phyloP scores from a whole-genome alignment of 2,888 invertebrate genomes.

The Latrodectus elegans region DNA sequence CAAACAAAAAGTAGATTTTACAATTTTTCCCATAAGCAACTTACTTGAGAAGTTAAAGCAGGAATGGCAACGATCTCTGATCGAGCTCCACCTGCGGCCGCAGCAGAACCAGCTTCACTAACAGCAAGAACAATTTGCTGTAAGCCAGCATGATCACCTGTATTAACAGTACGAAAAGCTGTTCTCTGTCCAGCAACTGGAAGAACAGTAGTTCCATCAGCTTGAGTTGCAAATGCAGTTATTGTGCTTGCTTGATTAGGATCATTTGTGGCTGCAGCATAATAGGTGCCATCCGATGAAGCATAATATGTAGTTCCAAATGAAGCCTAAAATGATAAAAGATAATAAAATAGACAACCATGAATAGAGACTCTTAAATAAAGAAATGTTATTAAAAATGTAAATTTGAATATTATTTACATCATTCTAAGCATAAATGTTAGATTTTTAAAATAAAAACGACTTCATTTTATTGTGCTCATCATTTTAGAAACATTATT shows the following conservation, averaged over 20 bases:
- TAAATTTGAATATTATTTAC: no score
- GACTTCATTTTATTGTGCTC: no score
- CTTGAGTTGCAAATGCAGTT: constrained; percentile 52
- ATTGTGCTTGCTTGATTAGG: constrained; percentile 41
- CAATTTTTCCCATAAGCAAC: no score
- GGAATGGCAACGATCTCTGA: constrained; percentile 71
- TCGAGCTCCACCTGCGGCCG: constrained; percentile 61
- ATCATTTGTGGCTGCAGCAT: constrained; percentile 44
- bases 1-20: no score
- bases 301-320: constrained; percentile 66
- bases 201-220: constrained; percentile 54
- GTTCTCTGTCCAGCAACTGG: constrained; percentile 58
- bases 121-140: constrained; percentile 71
- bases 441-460: no score
- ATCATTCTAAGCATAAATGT: no score
- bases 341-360: not conserved
- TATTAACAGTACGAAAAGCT: constrained; percentile 48
- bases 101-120: constrained; percentile 55
- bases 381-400: no score
- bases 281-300: constrained; percentile 65
- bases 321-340: constrained; percentile 29
- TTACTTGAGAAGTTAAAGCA: constrained; percentile 69
- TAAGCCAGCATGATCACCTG: constrained; percentile 59
- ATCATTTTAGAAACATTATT: no score
- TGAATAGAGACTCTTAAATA: no score